These are phyloP conservation scores for Pyralis farinalis DNA, from an alignment of 2,888 invertebrate species.

Conservation along the genomic window DNA sequence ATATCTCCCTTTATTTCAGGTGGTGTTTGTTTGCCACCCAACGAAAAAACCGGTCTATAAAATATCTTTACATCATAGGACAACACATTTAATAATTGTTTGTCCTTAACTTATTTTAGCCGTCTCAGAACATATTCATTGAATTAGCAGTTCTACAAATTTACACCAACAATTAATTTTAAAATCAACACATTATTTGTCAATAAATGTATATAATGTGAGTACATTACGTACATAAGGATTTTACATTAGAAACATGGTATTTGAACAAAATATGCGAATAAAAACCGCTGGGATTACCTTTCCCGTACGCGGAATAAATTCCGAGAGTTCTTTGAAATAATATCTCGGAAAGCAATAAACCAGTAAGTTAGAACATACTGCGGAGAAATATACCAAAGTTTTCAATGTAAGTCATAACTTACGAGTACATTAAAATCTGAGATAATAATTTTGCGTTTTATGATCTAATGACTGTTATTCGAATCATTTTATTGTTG, in stretches of 20 bases:
- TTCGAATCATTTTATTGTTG: not conserved
- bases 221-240: conserved; percentile 21
- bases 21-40: too few species aligned
- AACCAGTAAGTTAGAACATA: conserved; percentile 73
- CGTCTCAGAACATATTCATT: too few species aligned
- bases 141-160: too few species aligned
- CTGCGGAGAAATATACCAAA: conserved; percentile 67
- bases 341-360: conserved; percentile 75
- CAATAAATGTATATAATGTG: not conserved
- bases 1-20: too few species aligned
- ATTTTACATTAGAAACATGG: conserved; percentile 37
- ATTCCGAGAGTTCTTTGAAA: conserved; percentile 73
- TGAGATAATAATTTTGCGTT: conserved; percentile 46
- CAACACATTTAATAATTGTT: too few species aligned
- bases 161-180: too few species aligned
- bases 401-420: conserved; percentile 61
- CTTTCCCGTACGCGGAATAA: conserved; percentile 65
- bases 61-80: too few species aligned
- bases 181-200: not conserved
- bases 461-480: conserved; percentile 18
- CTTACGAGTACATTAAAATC: conserved; percentile 44
- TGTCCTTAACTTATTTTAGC: too few species aligned
- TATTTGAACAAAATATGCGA: conserved; percentile 67
- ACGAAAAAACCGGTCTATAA: too few species aligned
- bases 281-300: conserved; percentile 68